Conservation (phyloP, 2,888 invertebrate species). For the Oasisia sp. region DNA sequence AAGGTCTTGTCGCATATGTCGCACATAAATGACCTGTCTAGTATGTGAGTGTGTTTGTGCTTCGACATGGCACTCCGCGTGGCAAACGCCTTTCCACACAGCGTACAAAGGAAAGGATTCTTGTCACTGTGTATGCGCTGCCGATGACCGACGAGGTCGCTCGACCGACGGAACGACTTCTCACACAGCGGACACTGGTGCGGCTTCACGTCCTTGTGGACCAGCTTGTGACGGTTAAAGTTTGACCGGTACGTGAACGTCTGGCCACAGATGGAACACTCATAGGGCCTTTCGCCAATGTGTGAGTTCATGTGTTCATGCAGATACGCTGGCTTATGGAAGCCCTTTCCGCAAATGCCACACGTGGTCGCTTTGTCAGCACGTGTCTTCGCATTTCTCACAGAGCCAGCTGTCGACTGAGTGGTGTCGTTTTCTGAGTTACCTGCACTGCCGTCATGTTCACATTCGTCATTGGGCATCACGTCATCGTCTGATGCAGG, state of each 20-base stretch:
- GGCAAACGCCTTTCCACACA: conserved; percentile 26
- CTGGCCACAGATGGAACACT: neutral
- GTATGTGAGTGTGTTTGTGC: conserved; percentile 22
- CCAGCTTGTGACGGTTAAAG: neutral
- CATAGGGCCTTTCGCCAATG: neutral
- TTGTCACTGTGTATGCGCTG: conserved; percentile 23
- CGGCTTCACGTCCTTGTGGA: neutral
- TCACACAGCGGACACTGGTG: neutral
- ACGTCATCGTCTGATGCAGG: neutral
- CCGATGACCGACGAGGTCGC: neutral
- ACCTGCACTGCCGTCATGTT: neutral
- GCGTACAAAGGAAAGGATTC: conserved; percentile 22
- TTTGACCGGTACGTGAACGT: neutral
- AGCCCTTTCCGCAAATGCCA: neutral
- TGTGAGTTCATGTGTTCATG: neutral
- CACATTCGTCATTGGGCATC: neutral
- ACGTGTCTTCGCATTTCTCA: neutral
- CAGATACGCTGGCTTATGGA: neutral
- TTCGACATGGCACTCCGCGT: neutral
- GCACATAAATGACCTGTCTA: conserved; percentile 22
- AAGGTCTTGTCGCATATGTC: conserved; percentile 27
- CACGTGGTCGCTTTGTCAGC: neutral
- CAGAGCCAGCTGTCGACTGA: neutral
- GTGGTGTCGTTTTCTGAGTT: neutral
- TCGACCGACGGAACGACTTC: neutral